A percentile compares a stretch with the other conserved stretches of the same genome.
Conservation (phyloP, 2,797 vertebrate genomes). For the Microhierax caerulescens region DNA sequence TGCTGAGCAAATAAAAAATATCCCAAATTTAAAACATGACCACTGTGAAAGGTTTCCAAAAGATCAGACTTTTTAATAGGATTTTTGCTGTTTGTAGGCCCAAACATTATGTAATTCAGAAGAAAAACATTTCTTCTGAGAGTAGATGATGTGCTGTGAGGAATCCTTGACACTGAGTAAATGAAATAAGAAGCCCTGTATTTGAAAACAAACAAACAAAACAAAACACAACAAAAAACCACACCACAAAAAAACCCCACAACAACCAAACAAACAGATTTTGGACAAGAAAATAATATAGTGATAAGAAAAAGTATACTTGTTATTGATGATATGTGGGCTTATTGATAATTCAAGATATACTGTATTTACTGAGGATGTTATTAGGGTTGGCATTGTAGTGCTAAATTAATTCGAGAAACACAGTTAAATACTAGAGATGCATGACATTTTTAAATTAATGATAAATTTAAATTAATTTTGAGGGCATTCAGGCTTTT, state of each 20-base stretch:
- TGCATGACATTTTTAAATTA: neutral
- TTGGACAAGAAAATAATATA: neutral
- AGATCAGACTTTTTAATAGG: slow-evolving; percentile 21
- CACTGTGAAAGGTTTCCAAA: slow-evolving; percentile 35
- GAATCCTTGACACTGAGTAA: neutral
- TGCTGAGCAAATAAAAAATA: slow-evolving; percentile 52
- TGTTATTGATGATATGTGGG: neutral
- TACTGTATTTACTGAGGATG: neutral
- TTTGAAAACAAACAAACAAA: neutral
- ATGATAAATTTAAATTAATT: neutral
- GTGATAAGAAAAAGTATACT: neutral
- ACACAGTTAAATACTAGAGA: neutral
- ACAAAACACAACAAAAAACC: neutral
- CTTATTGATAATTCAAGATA: neutral
- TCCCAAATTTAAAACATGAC: slow-evolving; percentile 63
- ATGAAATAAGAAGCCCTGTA: neutral
- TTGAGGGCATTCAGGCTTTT: neutral
- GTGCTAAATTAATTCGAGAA: neutral
- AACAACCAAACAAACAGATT: neutral
- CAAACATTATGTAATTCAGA: slow-evolving; percentile 4
- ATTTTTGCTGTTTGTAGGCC: slow-evolving; percentile 19
- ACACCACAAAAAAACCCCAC: neutral
- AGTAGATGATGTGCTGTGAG: neutral
- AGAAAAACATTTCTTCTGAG: neutral
- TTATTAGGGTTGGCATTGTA: neutral